Base-by-base conservation (phyloP, 2,797 vertebrate species). In the Philypnodon macrostomus region DNA sequence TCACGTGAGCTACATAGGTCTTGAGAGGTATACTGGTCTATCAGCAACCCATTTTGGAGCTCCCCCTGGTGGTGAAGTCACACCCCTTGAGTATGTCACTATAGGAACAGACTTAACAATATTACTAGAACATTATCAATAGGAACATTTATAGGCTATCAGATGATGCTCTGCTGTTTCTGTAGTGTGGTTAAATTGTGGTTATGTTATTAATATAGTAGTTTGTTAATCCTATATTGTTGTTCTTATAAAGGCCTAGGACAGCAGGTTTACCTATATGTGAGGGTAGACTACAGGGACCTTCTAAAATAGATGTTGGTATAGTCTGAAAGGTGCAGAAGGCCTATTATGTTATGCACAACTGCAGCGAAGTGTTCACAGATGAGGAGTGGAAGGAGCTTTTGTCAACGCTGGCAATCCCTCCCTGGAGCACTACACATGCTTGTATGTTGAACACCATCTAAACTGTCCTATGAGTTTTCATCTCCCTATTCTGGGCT, bases 381-480 rank as follows among this genome's bases (percentile, higher is more conserved):
- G 63, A 57, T 23, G 60, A 73, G 72, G 63, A 79, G 64, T 44
- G 51, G 60, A 74, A n/a, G 74, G 62, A 81, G 71, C 76, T 74
- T n/a, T 78, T 78, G 82, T 79, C 77, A 79, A 60, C 53, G 48
- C 47, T 64, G 67, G 77, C 74, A 69, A 65, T 64, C 76, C n/a
- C 63, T 80, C 79, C 75, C 71, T 1, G 63, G 76, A 79, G 73
- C 73, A 47, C 66, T 51, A 68, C 81, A 76, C 63, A 69, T 50
- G 45, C 54, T 29, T 4, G 62, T 79, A 52, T 76, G 81, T 81
- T 79, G 81, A 83, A 66, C 71, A 58, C 55, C 37, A 69, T 76
- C 73, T 85, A 85, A 85, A 86, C 81, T 80, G 78, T 84, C 81
- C 79, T 85, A 75, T 73, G 77, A 82, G 82, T 83, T 83, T 83